These are phyloP conservation scores for Labeo calbasu DNA, from an alignment of 2,797 vertebrate genomes.

Conservation along the genomic window DNA sequence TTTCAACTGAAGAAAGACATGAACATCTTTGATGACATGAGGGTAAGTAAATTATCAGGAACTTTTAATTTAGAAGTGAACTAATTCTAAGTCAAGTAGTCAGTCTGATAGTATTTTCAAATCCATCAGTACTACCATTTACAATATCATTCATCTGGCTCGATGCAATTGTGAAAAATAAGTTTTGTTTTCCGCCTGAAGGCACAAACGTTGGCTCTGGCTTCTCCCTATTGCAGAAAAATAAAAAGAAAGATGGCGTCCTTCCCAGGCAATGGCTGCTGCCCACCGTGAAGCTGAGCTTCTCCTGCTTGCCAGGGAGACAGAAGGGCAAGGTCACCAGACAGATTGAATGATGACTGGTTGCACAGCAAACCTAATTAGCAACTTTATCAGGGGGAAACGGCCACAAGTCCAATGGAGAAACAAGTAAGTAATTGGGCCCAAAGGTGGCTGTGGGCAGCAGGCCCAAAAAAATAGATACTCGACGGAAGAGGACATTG, in stretches of 20 bases:
- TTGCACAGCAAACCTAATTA: slow-evolving; percentile 78
- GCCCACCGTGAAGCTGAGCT: slow-evolving; percentile 67
- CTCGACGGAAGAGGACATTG: slow-evolving; percentile 53
- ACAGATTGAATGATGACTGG: slow-evolving; percentile 79
- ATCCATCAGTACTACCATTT: slow-evolving; percentile 65
- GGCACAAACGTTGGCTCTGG: slow-evolving; percentile 66
- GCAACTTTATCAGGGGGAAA: slow-evolving; percentile 73
- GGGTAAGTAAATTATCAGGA: too few species aligned
- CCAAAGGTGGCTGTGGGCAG: slow-evolving; percentile 81
- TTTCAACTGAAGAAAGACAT: too few species aligned
- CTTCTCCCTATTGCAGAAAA: slow-evolving; percentile 54
- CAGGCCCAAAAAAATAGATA: slow-evolving; percentile 71
- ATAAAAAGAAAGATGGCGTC: slow-evolving; percentile 72
- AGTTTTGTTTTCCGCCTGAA: slow-evolving; percentile 70
- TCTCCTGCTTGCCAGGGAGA: slow-evolving; percentile 72
- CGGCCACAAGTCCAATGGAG: slow-evolving; percentile 69
- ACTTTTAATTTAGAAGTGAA: too few species aligned
- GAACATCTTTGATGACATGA: too few species aligned
- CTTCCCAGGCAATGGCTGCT: slow-evolving; percentile 68
- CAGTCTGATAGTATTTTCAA: slow-evolving; percentile 53
- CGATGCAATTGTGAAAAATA: slow-evolving; percentile 68
- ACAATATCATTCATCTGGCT: slow-evolving; percentile 53
- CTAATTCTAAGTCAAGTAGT: neutral
- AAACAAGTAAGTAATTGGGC: slow-evolving; percentile 79
- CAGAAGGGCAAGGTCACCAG: slow-evolving; percentile 78